A percentile compares a stretch with the other conserved stretches of the same genome.
These are phyloP conservation scores for Exaiptasia diaphana DNA, from an alignment of 64 coral and sea anemone species.

Conservation along the genomic window DNA sequence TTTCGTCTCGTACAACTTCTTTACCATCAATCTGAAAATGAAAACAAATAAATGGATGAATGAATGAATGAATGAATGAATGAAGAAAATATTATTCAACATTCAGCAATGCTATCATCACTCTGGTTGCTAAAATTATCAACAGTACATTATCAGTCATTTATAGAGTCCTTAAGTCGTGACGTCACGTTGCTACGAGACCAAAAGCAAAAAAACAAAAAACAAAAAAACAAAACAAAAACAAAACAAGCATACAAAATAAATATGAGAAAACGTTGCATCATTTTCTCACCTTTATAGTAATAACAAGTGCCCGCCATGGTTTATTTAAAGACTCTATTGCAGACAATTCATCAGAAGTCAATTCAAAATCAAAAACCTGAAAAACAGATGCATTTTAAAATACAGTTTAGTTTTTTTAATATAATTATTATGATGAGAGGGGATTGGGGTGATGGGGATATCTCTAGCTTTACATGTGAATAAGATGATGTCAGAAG, in stretches of 20 bases:
- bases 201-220: no score
- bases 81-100: no score
- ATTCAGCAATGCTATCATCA: no score
- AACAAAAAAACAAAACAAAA: no score
- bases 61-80: no score
- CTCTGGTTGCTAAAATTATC: no score
- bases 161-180: no score
- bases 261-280: no score
- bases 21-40: constrained; percentile 24
- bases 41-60: background rate
- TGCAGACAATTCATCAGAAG: constrained; percentile 64
- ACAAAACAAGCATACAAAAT: no score
- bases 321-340: constrained; percentile 64
- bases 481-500: background rate
- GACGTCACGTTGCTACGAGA: no score
- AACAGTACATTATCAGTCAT: no score
- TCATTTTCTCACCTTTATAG: constrained; percentile 47
- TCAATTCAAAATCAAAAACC: constrained; percentile 78
- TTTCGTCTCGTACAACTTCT: constrained; percentile 22
- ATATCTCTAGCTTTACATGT: background rate
- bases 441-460: background rate
- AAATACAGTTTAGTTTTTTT: background rate
- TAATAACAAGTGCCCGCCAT: constrained; percentile 64
- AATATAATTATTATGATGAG: background rate
- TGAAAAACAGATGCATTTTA: background rate